Evolutionary conservation across 2,113 vertebrate genomes (phyloP).

Genomic region (Apodemus sylvaticus): DNA sequence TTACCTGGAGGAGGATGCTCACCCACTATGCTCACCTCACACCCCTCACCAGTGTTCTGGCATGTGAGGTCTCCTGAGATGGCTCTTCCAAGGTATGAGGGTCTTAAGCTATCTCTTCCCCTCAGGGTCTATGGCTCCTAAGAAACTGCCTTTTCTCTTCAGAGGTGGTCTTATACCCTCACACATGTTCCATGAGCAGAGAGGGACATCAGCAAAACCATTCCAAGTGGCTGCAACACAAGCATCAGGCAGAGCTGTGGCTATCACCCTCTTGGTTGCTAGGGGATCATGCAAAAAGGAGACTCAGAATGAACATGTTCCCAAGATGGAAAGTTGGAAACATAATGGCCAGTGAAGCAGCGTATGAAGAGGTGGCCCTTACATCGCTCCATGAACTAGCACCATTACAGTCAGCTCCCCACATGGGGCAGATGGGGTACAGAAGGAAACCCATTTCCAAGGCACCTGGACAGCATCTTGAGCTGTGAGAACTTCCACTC

Average conservation of each 20-base stretch:
- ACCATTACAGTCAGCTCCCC: no score
- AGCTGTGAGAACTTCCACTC: neutral
- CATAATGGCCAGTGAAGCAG: rapidly evolving
- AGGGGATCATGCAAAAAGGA: neutral
- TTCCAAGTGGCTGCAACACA: neutral
- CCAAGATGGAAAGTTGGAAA: neutral
- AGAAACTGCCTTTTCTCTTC: neutral
- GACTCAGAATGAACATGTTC: neutral
- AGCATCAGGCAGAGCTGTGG: neutral
- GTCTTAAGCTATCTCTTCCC: neutral
- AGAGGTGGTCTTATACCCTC: neutral
- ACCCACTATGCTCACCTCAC: no score
- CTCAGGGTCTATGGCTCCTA: neutral
- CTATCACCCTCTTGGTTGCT: neutral
- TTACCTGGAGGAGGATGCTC: no score
- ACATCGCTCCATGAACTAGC: neutral
- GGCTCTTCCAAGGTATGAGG: neutral
- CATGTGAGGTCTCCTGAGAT: neutral
- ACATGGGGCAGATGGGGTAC: neutral
- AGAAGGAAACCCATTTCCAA: neutral
- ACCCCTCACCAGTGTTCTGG: neutral
- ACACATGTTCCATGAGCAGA: neutral
- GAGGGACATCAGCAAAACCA: neutral
- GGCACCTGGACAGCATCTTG: neutral
- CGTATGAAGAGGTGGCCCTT: neutral